These are phyloP conservation scores for Styela clava DNA, from an alignment of 23 tunicate genomes.

Conservation along the genomic window DNA sequence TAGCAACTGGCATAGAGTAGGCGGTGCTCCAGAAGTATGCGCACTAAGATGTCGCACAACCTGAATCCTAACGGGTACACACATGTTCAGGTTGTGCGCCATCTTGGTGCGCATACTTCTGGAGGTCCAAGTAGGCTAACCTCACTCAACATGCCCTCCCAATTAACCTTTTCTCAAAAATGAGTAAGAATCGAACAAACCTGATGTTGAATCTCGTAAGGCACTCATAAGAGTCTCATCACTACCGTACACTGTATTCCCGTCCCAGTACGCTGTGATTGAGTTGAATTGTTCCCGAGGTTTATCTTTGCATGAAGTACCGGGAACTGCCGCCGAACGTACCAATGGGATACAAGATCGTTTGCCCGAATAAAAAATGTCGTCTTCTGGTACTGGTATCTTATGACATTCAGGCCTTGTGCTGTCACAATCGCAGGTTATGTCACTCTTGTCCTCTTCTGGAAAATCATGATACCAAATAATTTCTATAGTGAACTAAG, in stretches of 20 bases:
- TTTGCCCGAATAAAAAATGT: conserved; percentile 26
- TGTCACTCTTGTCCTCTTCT: conserved; percentile 35
- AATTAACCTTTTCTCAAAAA: too few species aligned
- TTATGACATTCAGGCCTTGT: conserved; percentile 50
- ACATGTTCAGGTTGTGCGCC: too few species aligned
- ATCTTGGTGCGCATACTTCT: too few species aligned
- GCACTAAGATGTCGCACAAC: too few species aligned
- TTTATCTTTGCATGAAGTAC: conserved; percentile 28
- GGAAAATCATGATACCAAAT: background rate
- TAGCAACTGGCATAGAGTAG: too few species aligned
- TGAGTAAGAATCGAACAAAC: conserved; percentile 25
- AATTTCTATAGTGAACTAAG: background rate
- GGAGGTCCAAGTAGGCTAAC: too few species aligned
- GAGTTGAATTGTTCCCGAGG: conserved; percentile 61
- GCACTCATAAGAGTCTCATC: conserved; percentile 12
- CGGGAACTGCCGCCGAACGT: conserved; percentile 34
- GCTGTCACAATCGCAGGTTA: conserved; percentile 56
- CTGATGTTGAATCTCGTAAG: conserved; percentile 56
- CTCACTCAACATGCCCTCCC: too few species aligned
- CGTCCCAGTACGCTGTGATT: conserved; percentile 60
- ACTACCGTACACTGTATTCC: conserved; percentile 53
- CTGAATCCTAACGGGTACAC: too few species aligned
- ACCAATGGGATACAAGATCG: conserved; percentile 49
- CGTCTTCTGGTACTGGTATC: conserved; percentile 44
- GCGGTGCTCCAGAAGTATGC: too few species aligned